Conservation (phyloP, 1,140 invertebrate genomes). For the Brachionus sp. region DNA sequence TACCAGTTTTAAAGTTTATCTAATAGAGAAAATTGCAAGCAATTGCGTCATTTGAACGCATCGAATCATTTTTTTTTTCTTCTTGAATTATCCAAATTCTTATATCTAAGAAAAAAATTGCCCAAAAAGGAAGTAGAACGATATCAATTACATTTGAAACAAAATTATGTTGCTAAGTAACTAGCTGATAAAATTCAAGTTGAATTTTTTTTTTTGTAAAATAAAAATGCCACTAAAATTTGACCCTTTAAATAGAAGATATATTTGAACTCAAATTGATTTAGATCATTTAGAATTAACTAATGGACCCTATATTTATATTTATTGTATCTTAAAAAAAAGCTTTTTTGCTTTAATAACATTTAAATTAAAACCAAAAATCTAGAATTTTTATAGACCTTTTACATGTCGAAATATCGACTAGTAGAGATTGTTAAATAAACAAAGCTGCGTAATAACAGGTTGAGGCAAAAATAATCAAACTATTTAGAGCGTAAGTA, state of each 20-base stretch:
- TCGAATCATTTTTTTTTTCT: neutral
- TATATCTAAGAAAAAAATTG: too few species aligned
- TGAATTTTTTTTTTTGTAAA: too few species aligned
- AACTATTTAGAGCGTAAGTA: neutral
- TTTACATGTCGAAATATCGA: conserved; percentile 3
- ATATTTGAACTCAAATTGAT: neutral
- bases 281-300: neutral
- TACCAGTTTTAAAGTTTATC: neutral
- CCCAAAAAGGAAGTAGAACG: too few species aligned
- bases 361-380: conserved; percentile 16
- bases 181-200: too few species aligned
- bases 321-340: neutral
- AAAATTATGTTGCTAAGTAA: too few species aligned
- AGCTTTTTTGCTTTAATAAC: conserved; percentile 16
- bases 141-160: too few species aligned
- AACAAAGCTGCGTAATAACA: neutral
- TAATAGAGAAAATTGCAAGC: neutral
- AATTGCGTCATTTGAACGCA: neutral
- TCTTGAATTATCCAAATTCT: neutral
- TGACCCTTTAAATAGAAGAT: neutral
- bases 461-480: conserved; percentile 24
- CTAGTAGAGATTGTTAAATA: neutral
- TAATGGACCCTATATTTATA: neutral
- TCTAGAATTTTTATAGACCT: conserved; percentile 31
- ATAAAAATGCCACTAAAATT: too few species aligned